Base-by-base conservation (phyloP, 2,888 invertebrate species). In the Drosophila basisetae region DNA sequence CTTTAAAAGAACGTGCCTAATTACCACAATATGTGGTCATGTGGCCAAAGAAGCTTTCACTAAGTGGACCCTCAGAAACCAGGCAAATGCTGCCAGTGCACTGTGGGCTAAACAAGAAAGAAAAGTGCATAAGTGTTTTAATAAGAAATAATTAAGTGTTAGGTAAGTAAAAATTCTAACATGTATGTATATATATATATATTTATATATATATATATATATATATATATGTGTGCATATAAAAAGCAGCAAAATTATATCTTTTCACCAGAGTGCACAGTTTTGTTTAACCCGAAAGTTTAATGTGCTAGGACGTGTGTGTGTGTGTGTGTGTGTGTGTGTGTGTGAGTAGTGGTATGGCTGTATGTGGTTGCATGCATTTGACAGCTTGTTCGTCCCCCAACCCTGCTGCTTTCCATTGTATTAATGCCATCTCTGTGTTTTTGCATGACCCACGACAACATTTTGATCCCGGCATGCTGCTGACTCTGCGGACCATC, bases 1-100 rank as follows among this genome's bases (percentile, higher is more conserved):
- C 37, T 37, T n/a, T 28, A 49, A 53, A 52, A 43, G 71, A 59
- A 78, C 77, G 80, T 78, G 78, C 77, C 62, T 71, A 78, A 78
- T 78, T 76, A 76, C 78, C 77, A 53, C 76, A 70, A 53, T 68
- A 78, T 52, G 63, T 71, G 80, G 62, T 47, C 54, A 35, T 30
- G 28, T 49, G 59, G 41, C 37, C 64, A 66, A 61, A 56, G 43
- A 31, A 71, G 47, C 56, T 37, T 39, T 63, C 60, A 35, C 31
- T 76, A 25, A 47, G 47, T 30, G 39, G 33, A 31, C 78, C 50
- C 61, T 69, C 82, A 78, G 9, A 25, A 73, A 67, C 22, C 68
- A 78, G 60, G 18, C 76, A 30, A 47, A 13, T n/a, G 43, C 76
- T 30, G 28, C 13, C 55, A 39, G 22, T 13, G 11, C 50, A 78